A percentile compares a stretch with the other conserved stretches of the same genome.
Conservation (phyloP, 2,113 vertebrate species). For the Isurus oxyrinchus region DNA sequence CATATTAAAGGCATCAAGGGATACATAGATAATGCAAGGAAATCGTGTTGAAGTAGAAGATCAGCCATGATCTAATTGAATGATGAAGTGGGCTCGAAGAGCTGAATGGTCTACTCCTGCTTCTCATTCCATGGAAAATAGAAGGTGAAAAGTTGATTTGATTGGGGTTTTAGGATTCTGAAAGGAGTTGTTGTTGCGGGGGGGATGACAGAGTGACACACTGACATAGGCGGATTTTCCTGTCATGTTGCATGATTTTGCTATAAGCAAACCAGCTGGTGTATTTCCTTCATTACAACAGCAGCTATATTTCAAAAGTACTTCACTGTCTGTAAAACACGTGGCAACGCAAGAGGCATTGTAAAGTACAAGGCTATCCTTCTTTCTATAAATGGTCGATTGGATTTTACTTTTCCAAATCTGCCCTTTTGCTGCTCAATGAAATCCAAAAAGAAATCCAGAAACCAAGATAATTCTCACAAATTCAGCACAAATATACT, state of each 20-base stretch:
- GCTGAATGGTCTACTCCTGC: too few relatives aligned
- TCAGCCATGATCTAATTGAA: too few relatives aligned
- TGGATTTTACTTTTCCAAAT: background rate
- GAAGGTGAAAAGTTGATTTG: background rate
- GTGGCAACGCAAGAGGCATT: background rate
- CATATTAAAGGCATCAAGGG: too few relatives aligned
- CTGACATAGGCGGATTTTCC: background rate
- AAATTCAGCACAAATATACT: background rate
- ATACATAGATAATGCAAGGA: too few relatives aligned
- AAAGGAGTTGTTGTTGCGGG: background rate
- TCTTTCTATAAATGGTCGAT: background rate
- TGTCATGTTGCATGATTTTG: background rate
- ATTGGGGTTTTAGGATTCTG: too few relatives aligned
- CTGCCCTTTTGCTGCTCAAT: too few relatives aligned
- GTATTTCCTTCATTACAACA: background rate
- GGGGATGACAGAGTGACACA: background rate
- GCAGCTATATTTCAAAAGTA: too few relatives aligned
- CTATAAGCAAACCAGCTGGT: background rate
- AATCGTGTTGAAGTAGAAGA: too few relatives aligned
- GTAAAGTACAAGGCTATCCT: background rate
- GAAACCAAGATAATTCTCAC: background rate
- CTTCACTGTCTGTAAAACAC: background rate
- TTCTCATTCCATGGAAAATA: background rate
- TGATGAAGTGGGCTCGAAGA: too few relatives aligned
- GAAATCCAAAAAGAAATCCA: background rate